Evolutionary conservation across 2,797 vertebrate genomes (phyloP), one percentile per base, ranked within the genome.

Genomic region (Eleutherodactylus coqui): DNA sequence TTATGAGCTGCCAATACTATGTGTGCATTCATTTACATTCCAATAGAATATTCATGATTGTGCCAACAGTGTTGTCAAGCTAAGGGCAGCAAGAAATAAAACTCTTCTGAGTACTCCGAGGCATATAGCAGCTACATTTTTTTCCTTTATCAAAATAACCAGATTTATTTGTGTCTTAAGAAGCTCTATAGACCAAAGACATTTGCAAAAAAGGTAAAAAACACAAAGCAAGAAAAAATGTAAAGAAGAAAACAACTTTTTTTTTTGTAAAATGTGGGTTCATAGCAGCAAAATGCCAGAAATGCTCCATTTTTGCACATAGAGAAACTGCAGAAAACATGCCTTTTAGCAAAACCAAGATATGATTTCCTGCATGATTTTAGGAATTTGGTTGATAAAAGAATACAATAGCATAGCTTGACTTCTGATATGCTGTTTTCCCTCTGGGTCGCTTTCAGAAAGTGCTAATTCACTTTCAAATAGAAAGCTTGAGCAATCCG

Each of bases 21-120:
- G 17, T 32, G 27, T n/a, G 24, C 32, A 58, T 10, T 55, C 75
- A 78, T 55, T 55, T 58, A 38, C 32, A 78, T 58, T 78, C 51
- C 21, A n/a, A 78, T 38, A 78, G 51, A 78, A 78, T 78, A 55
- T 78, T 78, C 34, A 78, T 38, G 49, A 53, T 34, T 5, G 43
- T 47, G 72, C 13, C 49, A 43, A 17, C n/a, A 75, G 10, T 55
- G 51, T n/a, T 78, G 75, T 55, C 75, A 78, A 58, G 75, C 19
- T 58, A 5, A 41, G 49, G 9, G 11, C 34, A 36, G 21, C 9
- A 36, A 55, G 19, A 38, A 78, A 77, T 24, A 32, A 32, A 53
- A 75, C 38, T 0, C 1, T 76, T 4, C 62, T 32, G 36, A 34
- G 9, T 38, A 19, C 62, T 34, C 34, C 34, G 19, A 36, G 19